Base-by-base conservation (phyloP, 2,888 invertebrate species). In the Lypha dubia region DNA sequence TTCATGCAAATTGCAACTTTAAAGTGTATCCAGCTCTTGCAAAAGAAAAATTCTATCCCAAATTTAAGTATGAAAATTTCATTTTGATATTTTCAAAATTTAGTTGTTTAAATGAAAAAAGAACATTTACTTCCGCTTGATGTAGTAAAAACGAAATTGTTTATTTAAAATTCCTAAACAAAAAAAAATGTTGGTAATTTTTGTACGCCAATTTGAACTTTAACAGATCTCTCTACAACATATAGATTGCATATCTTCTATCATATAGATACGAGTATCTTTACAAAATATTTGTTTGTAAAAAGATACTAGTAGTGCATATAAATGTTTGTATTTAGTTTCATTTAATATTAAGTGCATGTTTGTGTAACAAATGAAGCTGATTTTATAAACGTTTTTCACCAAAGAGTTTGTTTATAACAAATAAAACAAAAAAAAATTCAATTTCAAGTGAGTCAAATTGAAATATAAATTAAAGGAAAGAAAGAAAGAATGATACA, bases 171-270 rank as follows among this genome's bases (percentile, higher is more conserved):
- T 63, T 58, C 51, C 60, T 15, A 46, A 8, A 51, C 20, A 58
- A 32, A 38, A 70, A 22, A 24, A 60, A 22, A 11, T 22, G 3
- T 74, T 63, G 79, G 20, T 46, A 49, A 51, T 71, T 35, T 56
- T 24, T 71, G 13, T 53, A 15, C 65, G 63, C 44, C 63, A 74
- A 49, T 56, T 28, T 67, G 75, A 84, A 75, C 79, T 83, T 63
- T 75, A 70, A 70, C 79, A 83, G 79, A 83, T 51, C n/a, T n/a
- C n/a, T n/a, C n/a, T n/a, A n/a, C n/a, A n/a, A n/a, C n/a, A 73
- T 71, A 51, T 53, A 46, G 41, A 5, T 35, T 9, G 7, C 8
- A 35, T 8, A 35, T 44, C 11, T 20, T 28, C 28, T 28, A 58
- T 63, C n/a, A 9, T 28, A 15, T 28, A 65, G 32, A 65, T 51